These are phyloP conservation scores for Pyrrhia umbra DNA, from an alignment of 2,888 invertebrate species.

Conservation along the genomic window DNA sequence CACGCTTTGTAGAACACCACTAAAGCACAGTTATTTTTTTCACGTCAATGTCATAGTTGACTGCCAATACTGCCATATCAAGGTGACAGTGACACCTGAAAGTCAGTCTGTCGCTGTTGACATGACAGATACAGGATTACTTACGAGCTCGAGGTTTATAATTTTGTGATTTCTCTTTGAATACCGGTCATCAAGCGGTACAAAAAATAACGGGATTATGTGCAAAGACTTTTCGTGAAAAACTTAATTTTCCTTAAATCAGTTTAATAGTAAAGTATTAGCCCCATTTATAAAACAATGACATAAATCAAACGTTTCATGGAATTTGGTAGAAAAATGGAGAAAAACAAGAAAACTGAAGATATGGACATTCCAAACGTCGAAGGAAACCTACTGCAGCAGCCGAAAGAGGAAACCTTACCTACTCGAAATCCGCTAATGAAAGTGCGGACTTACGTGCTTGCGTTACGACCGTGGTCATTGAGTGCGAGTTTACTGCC, in stretches of 20 bases:
- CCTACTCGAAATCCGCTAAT: slow-evolving; percentile 91
- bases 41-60: neutral
- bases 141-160: neutral
- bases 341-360: slow-evolving; percentile 70
- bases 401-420: slow-evolving; percentile 80
- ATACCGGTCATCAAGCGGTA: slow-evolving; percentile 53
- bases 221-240: slow-evolving; percentile 39
- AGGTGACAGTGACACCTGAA: slow-evolving; percentile 23
- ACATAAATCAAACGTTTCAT: slow-evolving; percentile 24
- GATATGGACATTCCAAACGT: slow-evolving; percentile 79
- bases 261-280: too few species aligned
- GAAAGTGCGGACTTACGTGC: slow-evolving; percentile 96
- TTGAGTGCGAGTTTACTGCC: slow-evolving; percentile 97
- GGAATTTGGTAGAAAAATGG: slow-evolving; percentile 59
- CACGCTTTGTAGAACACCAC: slow-evolving; percentile 26
- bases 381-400: slow-evolving; percentile 85
- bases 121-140: slow-evolving; percentile 29
- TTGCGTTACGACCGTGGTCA: slow-evolving; percentile 98
- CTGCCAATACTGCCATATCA: neutral
- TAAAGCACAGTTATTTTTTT: neutral
- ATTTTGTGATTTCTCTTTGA: slow-evolving; percentile 53
- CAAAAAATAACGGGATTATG: slow-evolving; percentile 50
- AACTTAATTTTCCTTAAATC: slow-evolving; percentile 1
- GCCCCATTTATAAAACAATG: slow-evolving; percentile 39
- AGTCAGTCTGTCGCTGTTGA: neutral